Conservation (phyloP, 2,113 vertebrate species). For the Corythoichthys haematopterus region DNA sequence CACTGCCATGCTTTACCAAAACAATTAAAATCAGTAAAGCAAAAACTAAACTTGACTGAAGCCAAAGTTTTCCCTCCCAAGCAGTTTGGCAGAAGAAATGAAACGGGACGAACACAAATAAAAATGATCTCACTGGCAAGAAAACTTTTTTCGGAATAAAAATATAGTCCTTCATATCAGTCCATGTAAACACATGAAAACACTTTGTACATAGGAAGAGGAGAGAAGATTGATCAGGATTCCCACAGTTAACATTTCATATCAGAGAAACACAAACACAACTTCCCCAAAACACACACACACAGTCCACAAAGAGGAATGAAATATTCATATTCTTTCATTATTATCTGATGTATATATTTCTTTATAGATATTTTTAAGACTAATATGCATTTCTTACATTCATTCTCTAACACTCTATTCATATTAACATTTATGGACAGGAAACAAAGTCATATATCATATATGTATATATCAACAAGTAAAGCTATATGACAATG, state of each 20-base stretch:
- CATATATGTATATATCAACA: conserved; percentile 45
- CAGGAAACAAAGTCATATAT: conserved; percentile 61
- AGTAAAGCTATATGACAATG: conserved; percentile 67
- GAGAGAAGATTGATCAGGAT: conserved; percentile 30
- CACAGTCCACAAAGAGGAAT: conserved; percentile 65
- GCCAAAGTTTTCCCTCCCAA: conserved; percentile 11
- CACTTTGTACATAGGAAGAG: conserved; percentile 38
- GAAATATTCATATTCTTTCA: conserved; percentile 64
- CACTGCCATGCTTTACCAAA: conserved; percentile 69
- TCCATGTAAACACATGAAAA: conserved; percentile 50
- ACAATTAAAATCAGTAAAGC: conserved; percentile 42
- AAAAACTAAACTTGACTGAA: conserved; percentile 34
- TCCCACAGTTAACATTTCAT: neutral
- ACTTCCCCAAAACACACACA: conserved; percentile 50
- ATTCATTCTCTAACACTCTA: conserved; percentile 79
- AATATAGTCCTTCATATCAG: conserved; percentile 55
- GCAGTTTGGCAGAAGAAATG: conserved; percentile 20
- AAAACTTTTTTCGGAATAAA: conserved; percentile 40
- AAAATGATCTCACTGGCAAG: conserved; percentile 20
- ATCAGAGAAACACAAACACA: conserved; percentile 29
- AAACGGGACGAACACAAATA: conserved; percentile 21
- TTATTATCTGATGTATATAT: conserved; percentile 46
- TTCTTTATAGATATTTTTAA: conserved; percentile 44
- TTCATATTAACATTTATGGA: conserved; percentile 77
- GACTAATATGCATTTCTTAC: conserved; percentile 75